Evolutionary conservation across 2,797 vertebrate genomes (phyloP).

Genomic region (Pangasius macronema): DNA sequence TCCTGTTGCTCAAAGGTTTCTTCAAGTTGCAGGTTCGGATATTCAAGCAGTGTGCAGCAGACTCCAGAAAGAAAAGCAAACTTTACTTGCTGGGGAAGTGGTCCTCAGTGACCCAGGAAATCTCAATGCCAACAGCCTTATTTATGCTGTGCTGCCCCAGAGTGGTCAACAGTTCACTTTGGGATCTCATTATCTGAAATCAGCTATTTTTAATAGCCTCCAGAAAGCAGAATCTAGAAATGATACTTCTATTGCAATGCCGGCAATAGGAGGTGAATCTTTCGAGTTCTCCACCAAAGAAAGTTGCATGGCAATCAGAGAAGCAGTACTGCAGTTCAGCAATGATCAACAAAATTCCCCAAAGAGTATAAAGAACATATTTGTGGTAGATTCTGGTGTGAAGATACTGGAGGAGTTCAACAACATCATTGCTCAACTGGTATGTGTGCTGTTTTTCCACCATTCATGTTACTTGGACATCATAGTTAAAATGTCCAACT

Average conservation of each 20-base stretch:
- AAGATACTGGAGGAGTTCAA: conserved; percentile 54
- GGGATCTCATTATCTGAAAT: conserved; percentile 24
- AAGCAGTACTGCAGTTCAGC: conserved; percentile 49
- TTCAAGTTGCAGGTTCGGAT: conserved; percentile 50
- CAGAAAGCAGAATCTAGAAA: conserved; percentile 38
- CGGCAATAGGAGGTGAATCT: conserved; percentile 41
- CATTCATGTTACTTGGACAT: not conserved
- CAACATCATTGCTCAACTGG: conserved; percentile 42
- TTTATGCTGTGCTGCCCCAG: conserved; percentile 55
- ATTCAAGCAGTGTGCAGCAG: conserved; percentile 39
- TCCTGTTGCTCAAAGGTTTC: conserved; percentile 47
- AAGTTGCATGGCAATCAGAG: conserved; percentile 47
- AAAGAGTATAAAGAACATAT: conserved; percentile 53
- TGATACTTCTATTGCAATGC: conserved; percentile 56
- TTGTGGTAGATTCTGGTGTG: conserved; percentile 52
- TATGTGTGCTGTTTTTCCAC: conserved; percentile 26
- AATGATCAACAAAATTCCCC: not conserved
- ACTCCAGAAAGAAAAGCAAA: conserved; percentile 48
- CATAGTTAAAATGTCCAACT: not conserved
- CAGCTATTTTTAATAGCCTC: conserved; percentile 41
- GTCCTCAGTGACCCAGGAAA: conserved; percentile 42
- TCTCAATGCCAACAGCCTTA: conserved; percentile 49
- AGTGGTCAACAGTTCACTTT: conserved; percentile 35
- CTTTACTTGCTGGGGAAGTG: conserved; percentile 49
- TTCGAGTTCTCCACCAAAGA: conserved; percentile 56